Evolutionary conservation across 2,797 vertebrate species (phyloP), one percentile per base, ranked within the genome.

Genomic region (Pelochelys cantorii): DNA sequence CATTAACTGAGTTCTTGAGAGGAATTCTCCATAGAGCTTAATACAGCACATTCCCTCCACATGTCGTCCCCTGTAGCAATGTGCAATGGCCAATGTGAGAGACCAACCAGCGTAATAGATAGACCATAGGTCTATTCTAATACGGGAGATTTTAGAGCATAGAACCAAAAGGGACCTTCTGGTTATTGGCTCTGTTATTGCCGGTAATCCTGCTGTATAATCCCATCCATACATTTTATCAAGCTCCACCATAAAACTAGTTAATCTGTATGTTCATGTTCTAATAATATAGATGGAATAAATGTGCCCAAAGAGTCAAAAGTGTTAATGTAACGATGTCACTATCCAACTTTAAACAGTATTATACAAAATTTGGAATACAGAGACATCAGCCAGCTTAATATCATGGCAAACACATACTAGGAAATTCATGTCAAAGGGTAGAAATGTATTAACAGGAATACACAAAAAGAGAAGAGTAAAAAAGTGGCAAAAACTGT

Each of bases 41-140:
- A n/a, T 52, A 52, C 60, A 81, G 79, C 83, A 29, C 59, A 29
- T 60, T 54, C 59, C 59, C 59, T 11, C 11, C 59, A 60, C 25
- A 60, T 34, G 42, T 48, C 86, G 11, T 56, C 4, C 2, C n/a
- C 87, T 0, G 0, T 12, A 56, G 1, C 0, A 10, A 12, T 83
- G 10, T 31, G 84, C 75, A 86, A 42, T 23, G 83, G 85, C 87
- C 74, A 74, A 42, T 92, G 83, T 75, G 57, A 48, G 17, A 68
- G 65, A 68, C 17, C 18, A 17, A 68, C 14, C 48, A 14, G 42
- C 48, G 42, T 14, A 75, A 15, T 48, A 75, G 37, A 48, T 48
- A 23, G 37, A 14, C 14, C 23, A 25, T 75, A 14, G 5, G 71
- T 25, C 71, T 75, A 37, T 75, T 75, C 71, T 75, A 75, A 75